phyloP scores from a whole-genome alignment of 2,113 vertebrate genomes.

The Nansenia antarctica region DNA sequence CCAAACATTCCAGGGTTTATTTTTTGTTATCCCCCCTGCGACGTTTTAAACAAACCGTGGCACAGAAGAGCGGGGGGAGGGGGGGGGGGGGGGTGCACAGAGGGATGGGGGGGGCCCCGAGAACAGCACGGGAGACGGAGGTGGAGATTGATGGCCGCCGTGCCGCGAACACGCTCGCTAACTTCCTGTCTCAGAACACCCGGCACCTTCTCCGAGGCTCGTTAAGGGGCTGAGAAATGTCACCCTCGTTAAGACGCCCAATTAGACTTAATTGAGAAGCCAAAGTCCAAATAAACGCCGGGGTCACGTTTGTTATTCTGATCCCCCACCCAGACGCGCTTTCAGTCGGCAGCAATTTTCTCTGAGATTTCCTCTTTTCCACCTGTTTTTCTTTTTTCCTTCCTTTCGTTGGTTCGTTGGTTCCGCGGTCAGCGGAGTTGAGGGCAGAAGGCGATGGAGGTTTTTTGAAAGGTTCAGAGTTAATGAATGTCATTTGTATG shows the following conservation, averaged over 20 bases:
- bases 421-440: no score
- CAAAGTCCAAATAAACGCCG: conserved; percentile 70
- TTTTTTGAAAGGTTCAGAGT: background rate
- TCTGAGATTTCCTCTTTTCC: conserved; percentile 35
- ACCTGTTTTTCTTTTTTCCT: conserved; percentile 17
- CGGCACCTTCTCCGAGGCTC: conserved; percentile 46
- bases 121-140: background rate
- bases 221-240: conserved; percentile 71
- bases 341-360: conserved; percentile 57
- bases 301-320: conserved; percentile 69
- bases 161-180: background rate
- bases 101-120: no score
- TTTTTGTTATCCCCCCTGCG: no score
- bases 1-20: background rate
- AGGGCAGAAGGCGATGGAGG: background rate
- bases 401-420: background rate
- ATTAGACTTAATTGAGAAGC: conserved; percentile 74
- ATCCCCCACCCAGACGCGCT: conserved; percentile 48
- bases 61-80: conserved; percentile 8
- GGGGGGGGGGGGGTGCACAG: background rate
- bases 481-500: no score
- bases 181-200: conserved; percentile 23
- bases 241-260: conserved; percentile 69
- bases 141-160: conserved; percentile 11
- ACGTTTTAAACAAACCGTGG: conserved; percentile 50